Evolutionary conservation across 2,113 vertebrate species (phyloP), one percentile per base, ranked within the genome.

Genomic region (Sitta europaea): DNA sequence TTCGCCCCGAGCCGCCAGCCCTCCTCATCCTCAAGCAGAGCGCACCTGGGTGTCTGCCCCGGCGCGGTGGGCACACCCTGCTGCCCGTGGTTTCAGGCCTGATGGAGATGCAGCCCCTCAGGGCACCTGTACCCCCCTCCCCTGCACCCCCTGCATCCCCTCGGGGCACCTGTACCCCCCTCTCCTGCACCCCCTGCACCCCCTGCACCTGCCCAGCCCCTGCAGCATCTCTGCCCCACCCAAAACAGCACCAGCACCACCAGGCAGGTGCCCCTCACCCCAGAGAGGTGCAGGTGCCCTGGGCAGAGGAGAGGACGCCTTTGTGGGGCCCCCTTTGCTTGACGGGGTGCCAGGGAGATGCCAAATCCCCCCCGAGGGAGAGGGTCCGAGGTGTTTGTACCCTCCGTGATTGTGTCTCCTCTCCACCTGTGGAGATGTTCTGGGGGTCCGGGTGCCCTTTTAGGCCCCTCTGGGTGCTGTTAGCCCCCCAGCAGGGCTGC

Each of bases 291-390:
- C 15, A 54, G 38, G 12, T 21, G 20, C 8, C 72, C 43, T 12
- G 54, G 36, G 29, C 8, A 81, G 6, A 14, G 24, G 22, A 50
- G 17, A 27, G 13, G 17, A 22, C 68, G 35, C 4, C 36, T 59
- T 57, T 65, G 45, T 51, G 24, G 2, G 10, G 19, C 12, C 6
- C 6, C 20, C 35, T 17, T 20, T 5, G 3, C 19, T 50, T 42
- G 7, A 31, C 4, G 43, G 21, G 7, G 13, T 36, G 40, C n/a
- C 31, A 38, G 43, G 29, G 57, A 43, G 61, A 29, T 45, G 36
- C 18, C 0, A 2, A n/a, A 16, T 6, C 12, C 18, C 5, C 4
- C 0, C 31, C 1, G n/a, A 25, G 22, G 20, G 1, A 57, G 14
- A 17, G 11, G 20, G 5, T 27, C 24, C 0, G 1, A 24, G 45